Evolutionary conservation across 2,888 invertebrate species (phyloP).

Genomic region (Cyaniris semiargus): DNA sequence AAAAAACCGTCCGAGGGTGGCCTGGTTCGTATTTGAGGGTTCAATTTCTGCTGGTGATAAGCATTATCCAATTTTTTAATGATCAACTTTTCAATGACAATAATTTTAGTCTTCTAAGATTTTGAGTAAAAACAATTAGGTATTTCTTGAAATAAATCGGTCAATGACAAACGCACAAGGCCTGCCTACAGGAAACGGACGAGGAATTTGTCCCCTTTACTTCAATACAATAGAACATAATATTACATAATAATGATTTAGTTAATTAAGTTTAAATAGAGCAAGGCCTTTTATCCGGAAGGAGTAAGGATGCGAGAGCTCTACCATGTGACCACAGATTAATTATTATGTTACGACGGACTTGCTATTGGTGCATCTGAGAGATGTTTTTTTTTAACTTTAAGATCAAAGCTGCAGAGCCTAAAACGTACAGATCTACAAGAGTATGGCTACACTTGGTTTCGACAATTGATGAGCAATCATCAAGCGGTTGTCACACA

Average conservation of each 20-base stretch:
- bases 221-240: constrained; percentile 6
- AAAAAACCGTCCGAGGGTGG: neutral
- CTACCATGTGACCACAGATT: neutral
- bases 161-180: constrained; percentile 10
- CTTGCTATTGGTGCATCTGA: neutral
- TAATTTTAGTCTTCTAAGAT: neutral
- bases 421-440: too few relatives aligned
- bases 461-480: neutral
- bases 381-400: too few relatives aligned
- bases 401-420: too few relatives aligned
- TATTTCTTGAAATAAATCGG: neutral
- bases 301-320: neutral
- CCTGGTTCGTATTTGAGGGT: neutral
- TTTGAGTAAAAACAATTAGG: neutral
- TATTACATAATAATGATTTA: neutral
- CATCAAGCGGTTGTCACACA: neutral
- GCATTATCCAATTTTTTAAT: too few relatives aligned
- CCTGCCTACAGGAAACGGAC: neutral
- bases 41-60: neutral
- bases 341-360: neutral
- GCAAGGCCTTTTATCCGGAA: neutral
- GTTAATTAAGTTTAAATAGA: constrained; percentile 7
- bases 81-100: too few relatives aligned
- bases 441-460: too few relatives aligned
- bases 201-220: neutral